phyloP scores from a whole-genome alignment of 1,140 invertebrate genomes.

The Zelostemma sp. region DNA sequence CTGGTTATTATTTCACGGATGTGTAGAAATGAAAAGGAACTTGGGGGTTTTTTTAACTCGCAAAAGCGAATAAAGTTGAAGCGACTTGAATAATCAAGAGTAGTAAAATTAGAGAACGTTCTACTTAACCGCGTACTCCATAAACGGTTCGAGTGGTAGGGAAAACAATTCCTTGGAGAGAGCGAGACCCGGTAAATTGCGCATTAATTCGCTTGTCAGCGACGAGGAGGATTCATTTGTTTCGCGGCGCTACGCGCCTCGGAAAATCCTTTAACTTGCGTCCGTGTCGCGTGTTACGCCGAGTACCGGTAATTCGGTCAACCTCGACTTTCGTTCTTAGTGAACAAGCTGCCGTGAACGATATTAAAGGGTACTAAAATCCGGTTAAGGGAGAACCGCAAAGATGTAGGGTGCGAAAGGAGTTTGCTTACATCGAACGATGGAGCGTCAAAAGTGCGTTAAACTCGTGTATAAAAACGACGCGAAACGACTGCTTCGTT shows the following conservation, averaged over 20 bases:
- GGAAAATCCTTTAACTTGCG: not conserved
- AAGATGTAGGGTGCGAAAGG: constrained; percentile 1
- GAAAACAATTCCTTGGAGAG: not conserved
- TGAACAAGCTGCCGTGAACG: not conserved
- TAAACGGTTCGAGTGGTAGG: not conserved
- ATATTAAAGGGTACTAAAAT: constrained; percentile 18
- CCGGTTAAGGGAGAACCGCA: constrained; percentile 1
- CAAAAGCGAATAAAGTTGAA: not conserved
- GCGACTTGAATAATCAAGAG: not conserved
- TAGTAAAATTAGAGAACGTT: not conserved
- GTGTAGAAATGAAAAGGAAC: too few species aligned
- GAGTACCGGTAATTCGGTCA: constrained; percentile 3
- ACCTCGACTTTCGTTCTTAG: not conserved
- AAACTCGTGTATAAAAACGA: not conserved
- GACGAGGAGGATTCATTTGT: constrained; percentile 7
- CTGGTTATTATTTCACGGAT: too few species aligned
- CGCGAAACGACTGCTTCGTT: too few species aligned
- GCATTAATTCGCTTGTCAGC: constrained; percentile 5
- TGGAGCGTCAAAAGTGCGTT: not conserved
- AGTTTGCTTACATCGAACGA: not conserved
- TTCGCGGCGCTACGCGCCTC: not conserved
- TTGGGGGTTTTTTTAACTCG: too few species aligned
- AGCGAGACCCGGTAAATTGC: not conserved
- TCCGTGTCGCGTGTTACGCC: not conserved
- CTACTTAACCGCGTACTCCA: not conserved